Evolutionary conservation across 2,113 vertebrate genomes (phyloP), one percentile per base, ranked within the genome.

Genomic region (Xyliphius kryptos): DNA sequence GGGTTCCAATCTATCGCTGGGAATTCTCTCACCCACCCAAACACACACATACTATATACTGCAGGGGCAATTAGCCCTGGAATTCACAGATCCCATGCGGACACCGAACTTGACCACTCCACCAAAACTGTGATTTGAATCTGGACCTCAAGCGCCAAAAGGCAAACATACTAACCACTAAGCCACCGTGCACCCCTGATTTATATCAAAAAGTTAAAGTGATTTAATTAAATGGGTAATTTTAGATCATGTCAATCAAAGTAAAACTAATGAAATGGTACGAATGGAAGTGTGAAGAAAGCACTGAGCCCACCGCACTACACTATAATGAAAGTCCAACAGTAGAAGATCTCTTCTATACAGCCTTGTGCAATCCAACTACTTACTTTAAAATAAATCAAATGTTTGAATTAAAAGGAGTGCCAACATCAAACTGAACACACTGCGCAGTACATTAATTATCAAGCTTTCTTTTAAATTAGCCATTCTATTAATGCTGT

Each of bases 281-380:
- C 48, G 17, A 61, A 61, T n/a, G 6, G 22, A 37, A 19, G 6
- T n/a, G 47, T 40, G 26, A 50, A 36, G 20, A 32, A 51, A 50
- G 16, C 16, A 20, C 8, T 50, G 36, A 51, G 47, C 36, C 21
- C 60, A 22, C 37, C 40, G 21, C 36, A 62, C 47, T 20, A 50
- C 9, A n/a, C 26, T 9, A 38, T 61, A 38, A 61, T 51, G 20
- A 38, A 54, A 51, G n/a, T 16, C 22, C 48, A 61, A 61, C 22
- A 49, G 16, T 61, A 61, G 38, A 61, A 14, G 12, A 48, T 6
- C 57, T 36, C 44, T 5, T 48, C 46, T 16, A 44, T 10, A 38
- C 26, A 61, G 37, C 21, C 57, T n/a, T 61, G 21, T 12, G 43
- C n/a, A 60, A 60, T 60, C 17, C 16, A 48, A 48, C 15, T 11